Evolutionary conservation across 2,113 vertebrate species (phyloP).

Genomic region (Aix galericulata): DNA sequence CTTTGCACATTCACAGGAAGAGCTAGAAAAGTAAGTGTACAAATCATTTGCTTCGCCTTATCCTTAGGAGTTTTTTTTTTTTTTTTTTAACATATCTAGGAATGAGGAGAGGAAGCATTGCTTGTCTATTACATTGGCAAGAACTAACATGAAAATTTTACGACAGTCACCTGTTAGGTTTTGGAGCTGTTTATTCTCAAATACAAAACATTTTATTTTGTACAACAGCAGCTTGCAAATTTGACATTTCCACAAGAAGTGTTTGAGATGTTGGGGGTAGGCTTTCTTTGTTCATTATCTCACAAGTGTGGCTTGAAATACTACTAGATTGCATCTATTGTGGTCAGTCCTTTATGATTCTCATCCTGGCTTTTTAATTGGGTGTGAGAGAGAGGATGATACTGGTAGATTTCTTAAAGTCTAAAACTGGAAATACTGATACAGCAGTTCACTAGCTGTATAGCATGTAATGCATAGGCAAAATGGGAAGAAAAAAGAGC

Average conservation of each 20-base stretch:
- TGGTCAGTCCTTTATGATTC: not conserved
- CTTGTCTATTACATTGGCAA: not conserved
- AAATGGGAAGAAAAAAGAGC: not conserved
- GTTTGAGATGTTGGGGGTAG: not conserved
- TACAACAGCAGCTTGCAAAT: not conserved
- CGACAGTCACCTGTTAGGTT: not conserved
- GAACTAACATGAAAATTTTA: not conserved
- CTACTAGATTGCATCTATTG: not conserved
- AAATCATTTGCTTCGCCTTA: not conserved
- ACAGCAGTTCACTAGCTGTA: not conserved
- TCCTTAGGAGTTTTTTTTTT: not conserved
- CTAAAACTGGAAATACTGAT: not conserved
- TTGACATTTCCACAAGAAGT: not conserved
- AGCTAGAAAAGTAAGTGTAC: conserved; percentile 93
- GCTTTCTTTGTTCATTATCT: not conserved
- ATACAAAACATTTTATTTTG: not conserved
- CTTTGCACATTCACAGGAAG: conserved; percentile 97
- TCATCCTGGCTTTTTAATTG: not conserved
- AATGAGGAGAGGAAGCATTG: not conserved
- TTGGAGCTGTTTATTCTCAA: not conserved
- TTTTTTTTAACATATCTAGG: not conserved
- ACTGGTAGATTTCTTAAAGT: not conserved
- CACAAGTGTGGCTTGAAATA: not conserved
- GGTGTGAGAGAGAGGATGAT: not conserved
- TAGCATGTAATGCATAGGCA: not conserved